A percentile compares a stretch with the other conserved stretches of the same genome.
These are phyloP conservation scores for Empidonax alnorum DNA, from an alignment of 2,113 vertebrate species.

Conservation along the genomic window DNA sequence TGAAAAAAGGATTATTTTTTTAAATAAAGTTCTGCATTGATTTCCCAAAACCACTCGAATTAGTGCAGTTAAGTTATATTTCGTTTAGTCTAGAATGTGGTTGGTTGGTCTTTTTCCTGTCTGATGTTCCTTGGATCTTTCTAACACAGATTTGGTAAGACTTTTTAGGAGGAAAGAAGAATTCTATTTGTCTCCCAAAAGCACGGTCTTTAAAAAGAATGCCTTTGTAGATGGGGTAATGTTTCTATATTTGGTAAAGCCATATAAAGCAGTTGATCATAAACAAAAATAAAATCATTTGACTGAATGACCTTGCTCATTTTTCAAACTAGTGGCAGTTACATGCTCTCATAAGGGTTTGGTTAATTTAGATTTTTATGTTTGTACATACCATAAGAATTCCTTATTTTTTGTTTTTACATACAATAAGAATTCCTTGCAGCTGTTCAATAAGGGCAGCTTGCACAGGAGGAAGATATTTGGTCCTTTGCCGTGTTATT, in stretches of 20 bases:
- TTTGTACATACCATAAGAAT: neutral
- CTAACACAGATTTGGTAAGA: neutral
- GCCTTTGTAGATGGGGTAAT: neutral
- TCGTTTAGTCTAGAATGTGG: neutral
- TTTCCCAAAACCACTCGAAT: neutral
- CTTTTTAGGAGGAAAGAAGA: neutral
- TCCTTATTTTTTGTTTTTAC: neutral
- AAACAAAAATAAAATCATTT: slow-evolving; percentile 45
- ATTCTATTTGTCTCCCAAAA: neutral
- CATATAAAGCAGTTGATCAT: slow-evolving; percentile 48
- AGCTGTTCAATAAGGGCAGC: neutral
- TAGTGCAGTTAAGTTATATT: neutral
- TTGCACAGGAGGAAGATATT: neutral
- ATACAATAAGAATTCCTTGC: neutral
- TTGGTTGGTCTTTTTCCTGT: neutral
- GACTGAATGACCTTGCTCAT: slow-evolving; percentile 32
- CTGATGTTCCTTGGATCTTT: neutral
- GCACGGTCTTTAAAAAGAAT: neutral
- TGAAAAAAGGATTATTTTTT: neutral
- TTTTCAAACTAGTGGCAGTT: slow-evolving; percentile 14
- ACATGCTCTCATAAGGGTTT: neutral
- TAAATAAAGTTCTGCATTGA: neutral
- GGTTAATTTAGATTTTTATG: neutral
- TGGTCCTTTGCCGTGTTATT: slow-evolving; percentile 5
- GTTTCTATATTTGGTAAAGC: slow-evolving; percentile 45